Percentiles rank a stretch among this genome's conserved stretches.
Evolutionary conservation across 2,113 vertebrate species (phyloP).

Genomic region (Aspidoscelis tigris): DNA sequence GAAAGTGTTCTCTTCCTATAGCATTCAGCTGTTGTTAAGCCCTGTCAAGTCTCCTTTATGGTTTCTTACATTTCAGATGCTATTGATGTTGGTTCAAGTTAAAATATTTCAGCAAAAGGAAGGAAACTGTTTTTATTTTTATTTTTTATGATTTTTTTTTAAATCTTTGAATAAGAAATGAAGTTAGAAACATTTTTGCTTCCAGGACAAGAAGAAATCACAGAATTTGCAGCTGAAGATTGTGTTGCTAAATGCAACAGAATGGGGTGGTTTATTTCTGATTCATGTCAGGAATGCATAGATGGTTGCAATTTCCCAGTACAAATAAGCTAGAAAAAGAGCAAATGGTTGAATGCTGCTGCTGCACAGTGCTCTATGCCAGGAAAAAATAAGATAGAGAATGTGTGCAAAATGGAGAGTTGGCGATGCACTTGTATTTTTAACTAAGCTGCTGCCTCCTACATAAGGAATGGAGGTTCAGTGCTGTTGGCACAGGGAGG

Average conservation of each 20-base stretch:
- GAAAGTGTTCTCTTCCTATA: constrained; percentile 35
- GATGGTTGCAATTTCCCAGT: constrained; percentile 1
- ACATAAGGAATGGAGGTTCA: too few relatives aligned
- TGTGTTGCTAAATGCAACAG: neutral
- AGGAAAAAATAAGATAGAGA: neutral
- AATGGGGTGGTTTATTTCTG: constrained; percentile 16
- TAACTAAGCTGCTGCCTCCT: too few relatives aligned
- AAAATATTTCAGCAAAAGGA: constrained; percentile 17
- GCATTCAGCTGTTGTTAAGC: constrained; percentile 52
- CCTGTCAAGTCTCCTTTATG: constrained; percentile 53
- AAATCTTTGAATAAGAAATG: constrained; percentile 23
- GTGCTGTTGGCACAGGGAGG: too few relatives aligned
- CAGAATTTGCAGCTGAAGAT: neutral
- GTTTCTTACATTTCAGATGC: constrained; percentile 50
- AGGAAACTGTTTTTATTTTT: constrained; percentile 17
- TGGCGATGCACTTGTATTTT: neutral
- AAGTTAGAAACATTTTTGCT: neutral
- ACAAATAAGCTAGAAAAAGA: constrained; percentile 30
- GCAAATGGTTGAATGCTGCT: neutral
- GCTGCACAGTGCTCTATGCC: neutral
- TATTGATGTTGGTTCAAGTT: constrained; percentile 41
- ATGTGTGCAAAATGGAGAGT: neutral
- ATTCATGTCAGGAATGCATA: constrained; percentile 28
- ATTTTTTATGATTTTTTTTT: constrained; percentile 7
- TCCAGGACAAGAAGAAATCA: neutral